Percentiles rank a stretch among this genome's conserved stretches.
Evolutionary conservation across 2,797 vertebrate genomes (phyloP).

Genomic region (Chaunax sp.): DNA sequence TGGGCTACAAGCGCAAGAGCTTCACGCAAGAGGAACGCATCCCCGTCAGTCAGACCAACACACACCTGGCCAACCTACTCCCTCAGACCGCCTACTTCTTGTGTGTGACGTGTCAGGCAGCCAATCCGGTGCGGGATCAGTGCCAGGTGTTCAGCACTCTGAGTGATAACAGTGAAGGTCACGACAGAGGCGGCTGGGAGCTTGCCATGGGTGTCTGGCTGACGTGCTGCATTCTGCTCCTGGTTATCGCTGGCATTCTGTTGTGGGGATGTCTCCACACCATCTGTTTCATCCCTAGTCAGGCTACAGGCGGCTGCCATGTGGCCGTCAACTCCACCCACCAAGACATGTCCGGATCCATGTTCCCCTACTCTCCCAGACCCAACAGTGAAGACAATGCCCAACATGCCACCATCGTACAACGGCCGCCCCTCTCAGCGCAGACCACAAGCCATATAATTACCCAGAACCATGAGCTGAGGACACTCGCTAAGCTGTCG

Average conservation of each 20-base stretch:
- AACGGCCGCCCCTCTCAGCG: conserved; percentile 68
- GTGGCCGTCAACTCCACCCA: conserved; percentile 36
- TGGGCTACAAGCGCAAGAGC: conserved; percentile 86
- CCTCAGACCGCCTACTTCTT: conserved; percentile 89
- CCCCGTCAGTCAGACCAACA: conserved; percentile 85
- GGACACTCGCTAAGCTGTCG: conserved; percentile 57
- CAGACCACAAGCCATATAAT: conserved; percentile 33
- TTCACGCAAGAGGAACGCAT: conserved; percentile 90
- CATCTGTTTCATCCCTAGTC: conserved; percentile 74
- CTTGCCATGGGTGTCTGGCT: conserved; percentile 89
- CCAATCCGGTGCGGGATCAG: conserved; percentile 87
- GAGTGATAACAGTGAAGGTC: conserved; percentile 70
- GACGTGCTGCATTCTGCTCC: conserved; percentile 87
- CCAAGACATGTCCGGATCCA: conserved; percentile 43
- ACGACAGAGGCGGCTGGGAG: conserved; percentile 82
- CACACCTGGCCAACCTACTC: conserved; percentile 86
- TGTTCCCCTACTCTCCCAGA: conserved; percentile 55
- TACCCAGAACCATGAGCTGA: conserved; percentile 71
- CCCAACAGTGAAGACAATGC: conserved; percentile 56
- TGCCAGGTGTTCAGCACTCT: conserved; percentile 89
- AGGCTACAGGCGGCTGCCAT: conserved; percentile 29
- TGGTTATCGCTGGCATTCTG: conserved; percentile 84
- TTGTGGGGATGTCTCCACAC: conserved; percentile 88
- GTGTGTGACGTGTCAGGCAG: conserved; percentile 90
- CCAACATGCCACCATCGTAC: conserved; percentile 70